Conservation (phyloP, 2,113 vertebrate species). For the Neomonachus schauinslandi region DNA sequence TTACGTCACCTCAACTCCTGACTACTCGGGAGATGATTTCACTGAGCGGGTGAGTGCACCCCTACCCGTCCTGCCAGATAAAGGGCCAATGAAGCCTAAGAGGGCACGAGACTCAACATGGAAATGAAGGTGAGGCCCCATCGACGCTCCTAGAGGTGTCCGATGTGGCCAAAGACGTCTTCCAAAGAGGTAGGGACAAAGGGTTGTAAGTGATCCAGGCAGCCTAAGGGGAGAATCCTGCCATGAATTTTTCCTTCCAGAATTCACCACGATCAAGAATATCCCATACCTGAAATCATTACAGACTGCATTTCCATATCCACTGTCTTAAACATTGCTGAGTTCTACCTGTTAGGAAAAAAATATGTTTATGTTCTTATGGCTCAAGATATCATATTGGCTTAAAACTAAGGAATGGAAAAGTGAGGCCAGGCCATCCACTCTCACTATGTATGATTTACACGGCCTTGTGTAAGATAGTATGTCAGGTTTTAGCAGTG, state of each 20-base stretch:
- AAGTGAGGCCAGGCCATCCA: not conserved
- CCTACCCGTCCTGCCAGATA: not conserved
- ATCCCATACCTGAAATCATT: not conserved
- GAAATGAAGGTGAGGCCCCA: not conserved
- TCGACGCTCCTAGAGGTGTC: rapidly evolving
- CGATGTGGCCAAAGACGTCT: not conserved
- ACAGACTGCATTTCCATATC: not conserved
- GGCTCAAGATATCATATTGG: not conserved
- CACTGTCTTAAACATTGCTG: not conserved
- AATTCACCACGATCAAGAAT: not conserved
- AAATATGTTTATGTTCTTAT: not conserved
- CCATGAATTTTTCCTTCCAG: not conserved
- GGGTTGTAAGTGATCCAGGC: not conserved
- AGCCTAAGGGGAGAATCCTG: not conserved
- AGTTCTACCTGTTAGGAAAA: not conserved
- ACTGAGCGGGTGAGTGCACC: slow-evolving; percentile 86
- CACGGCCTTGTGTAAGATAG: not conserved
- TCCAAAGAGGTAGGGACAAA: not conserved
- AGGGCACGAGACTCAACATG: rapidly evolving
- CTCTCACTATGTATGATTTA: not conserved
- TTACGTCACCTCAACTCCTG: slow-evolving; percentile 61
- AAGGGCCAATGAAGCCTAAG: not conserved
- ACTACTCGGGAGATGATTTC: slow-evolving; percentile 85
- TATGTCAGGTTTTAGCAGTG: not conserved
- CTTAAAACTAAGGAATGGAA: slow-evolving; percentile 1